phyloP scores from a whole-genome alignment of 2,113 vertebrate genomes.

The Stegostoma tigrinum region DNA sequence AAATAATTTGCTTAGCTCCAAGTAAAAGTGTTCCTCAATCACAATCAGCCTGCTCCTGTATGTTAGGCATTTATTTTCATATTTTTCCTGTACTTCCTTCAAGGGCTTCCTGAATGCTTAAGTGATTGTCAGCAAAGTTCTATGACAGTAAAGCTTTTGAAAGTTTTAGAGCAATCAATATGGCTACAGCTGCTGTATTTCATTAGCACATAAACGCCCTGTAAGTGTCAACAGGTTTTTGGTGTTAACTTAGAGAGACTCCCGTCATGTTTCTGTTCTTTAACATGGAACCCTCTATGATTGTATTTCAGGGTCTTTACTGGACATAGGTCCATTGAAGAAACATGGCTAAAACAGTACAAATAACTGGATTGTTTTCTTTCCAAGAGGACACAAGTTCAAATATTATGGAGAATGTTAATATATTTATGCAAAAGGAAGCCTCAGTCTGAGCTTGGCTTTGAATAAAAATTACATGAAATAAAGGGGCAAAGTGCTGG shows the following conservation, averaged over 20 bases:
- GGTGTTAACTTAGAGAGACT: not conserved
- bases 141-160: not conserved
- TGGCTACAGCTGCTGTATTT: not conserved
- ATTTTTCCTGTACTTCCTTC: not conserved
- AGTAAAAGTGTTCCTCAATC: not conserved
- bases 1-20: not conserved
- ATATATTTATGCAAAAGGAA: not conserved
- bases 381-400: not conserved
- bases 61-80: not conserved
- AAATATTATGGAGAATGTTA: not conserved
- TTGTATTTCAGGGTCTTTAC: not conserved
- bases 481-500: not conserved
- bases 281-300: not conserved
- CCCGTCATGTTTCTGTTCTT: not conserved
- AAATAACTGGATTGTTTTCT: not conserved
- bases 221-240: not conserved
- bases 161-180: not conserved
- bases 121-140: not conserved
- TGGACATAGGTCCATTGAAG: not conserved
- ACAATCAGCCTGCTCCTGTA: not conserved
- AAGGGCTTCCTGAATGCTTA: not conserved
- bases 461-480: not conserved
- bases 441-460: not conserved
- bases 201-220: not conserved
- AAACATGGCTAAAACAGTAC: not conserved